Evolutionary conservation across 2,888 invertebrate species (phyloP).

Genomic region (Phengaris alcon): DNA sequence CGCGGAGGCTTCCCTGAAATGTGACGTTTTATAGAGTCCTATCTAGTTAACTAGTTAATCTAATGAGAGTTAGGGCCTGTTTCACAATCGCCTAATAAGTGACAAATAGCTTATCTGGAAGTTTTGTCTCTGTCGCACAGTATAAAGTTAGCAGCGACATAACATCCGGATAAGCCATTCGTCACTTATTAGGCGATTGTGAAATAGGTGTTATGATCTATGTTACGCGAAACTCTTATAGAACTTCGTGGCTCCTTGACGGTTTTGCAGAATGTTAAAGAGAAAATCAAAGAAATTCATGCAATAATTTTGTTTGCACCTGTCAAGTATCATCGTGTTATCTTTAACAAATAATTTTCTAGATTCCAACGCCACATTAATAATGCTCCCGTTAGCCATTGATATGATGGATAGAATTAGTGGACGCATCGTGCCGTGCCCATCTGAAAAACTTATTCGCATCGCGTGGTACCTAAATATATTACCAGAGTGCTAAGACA

Average conservation of each 20-base stretch:
- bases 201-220: no score
- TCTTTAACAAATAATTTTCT: not conserved
- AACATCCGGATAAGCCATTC: no score
- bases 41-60: no score
- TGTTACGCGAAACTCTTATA: no score
- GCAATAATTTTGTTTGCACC: slow-evolving; percentile 5
- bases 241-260: not conserved
- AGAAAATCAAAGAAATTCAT: not conserved
- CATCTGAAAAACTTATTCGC: not conserved
- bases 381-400: not conserved
- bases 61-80: no score
- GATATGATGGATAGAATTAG: not conserved
- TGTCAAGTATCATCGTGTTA: not conserved
- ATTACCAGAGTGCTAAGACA: not conserved
- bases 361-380: not conserved
- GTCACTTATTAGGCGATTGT: no score
- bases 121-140: no score
- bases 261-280: not conserved
- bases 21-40: no score
- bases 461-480: slow-evolving; percentile 11
- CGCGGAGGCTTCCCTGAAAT: no score
- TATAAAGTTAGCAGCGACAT: no score
- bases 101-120: no score
- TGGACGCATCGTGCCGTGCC: not conserved
- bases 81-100: no score